Conservation (phyloP, 2,888 invertebrate genomes). For the Nezara viridula region DNA sequence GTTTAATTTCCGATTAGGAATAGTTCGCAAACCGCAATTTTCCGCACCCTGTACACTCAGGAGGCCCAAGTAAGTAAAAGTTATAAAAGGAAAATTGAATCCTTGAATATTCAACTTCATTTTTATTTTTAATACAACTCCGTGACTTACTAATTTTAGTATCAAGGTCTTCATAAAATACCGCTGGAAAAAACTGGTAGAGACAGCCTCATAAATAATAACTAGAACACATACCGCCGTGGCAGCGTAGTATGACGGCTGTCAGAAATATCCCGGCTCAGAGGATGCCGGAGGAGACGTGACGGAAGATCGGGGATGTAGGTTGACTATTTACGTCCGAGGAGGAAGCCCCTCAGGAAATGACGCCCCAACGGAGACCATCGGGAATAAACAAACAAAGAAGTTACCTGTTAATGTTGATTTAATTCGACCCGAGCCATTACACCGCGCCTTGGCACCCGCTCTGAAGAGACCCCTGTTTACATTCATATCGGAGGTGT, state of each 20-base stretch:
- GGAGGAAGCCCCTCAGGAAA: constrained; percentile 4
- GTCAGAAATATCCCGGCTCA: not conserved
- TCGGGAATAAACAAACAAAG: constrained; percentile 34
- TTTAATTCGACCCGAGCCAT: constrained; percentile 39
- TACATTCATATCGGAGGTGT: constrained; percentile 1
- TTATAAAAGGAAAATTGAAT: not conserved
- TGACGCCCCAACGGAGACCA: constrained; percentile 26
- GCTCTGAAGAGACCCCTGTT: not conserved
- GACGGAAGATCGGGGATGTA: constrained; percentile 11
- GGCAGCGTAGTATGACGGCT: constrained; percentile 35
- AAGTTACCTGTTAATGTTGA: constrained; percentile 48
- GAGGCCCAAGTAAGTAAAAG: not conserved
- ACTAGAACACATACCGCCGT: constrained; percentile 36
- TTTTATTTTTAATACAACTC: constrained; percentile 1
- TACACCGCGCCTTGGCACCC: constrained; percentile 21
- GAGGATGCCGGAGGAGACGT: not conserved
- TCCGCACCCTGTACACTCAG: too few relatives aligned
- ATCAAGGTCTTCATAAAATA: constrained; percentile 18
- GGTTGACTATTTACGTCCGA: constrained; percentile 29
- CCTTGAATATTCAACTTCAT: not conserved
- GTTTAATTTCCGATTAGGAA: too few relatives aligned
- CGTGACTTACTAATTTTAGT: constrained; percentile 20
- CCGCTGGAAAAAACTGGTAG: not conserved
- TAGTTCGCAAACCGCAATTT: too few relatives aligned
- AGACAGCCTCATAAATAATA: constrained; percentile 23